Evolutionary conservation across 2,113 vertebrate genomes (phyloP).

Genomic region (Anhinga anhinga): DNA sequence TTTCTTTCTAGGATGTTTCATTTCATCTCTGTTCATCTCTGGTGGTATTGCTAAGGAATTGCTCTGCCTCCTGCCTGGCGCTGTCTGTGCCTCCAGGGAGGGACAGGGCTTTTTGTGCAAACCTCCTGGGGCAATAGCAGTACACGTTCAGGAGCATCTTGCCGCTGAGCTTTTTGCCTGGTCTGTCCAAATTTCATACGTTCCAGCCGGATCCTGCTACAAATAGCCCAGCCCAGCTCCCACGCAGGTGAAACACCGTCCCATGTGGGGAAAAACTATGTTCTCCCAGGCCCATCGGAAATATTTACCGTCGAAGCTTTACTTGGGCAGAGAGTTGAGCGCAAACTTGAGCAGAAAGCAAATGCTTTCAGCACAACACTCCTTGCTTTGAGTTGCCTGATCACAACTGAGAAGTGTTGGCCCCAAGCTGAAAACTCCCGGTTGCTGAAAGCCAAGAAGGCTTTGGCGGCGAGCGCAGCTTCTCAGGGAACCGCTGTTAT

Average conservation of each 20-base stretch:
- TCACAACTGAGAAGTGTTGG: slow-evolving; percentile 50
- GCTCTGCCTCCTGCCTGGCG: not conserved
- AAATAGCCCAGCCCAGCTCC: not conserved
- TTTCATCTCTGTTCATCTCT: not conserved
- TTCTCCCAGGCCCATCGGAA: not conserved
- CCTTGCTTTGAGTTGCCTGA: slow-evolving; percentile 27
- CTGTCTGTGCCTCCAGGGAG: accelerated
- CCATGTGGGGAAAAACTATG: accelerated
- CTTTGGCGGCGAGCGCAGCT: slow-evolving; percentile 15
- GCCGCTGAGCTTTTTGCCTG: not conserved
- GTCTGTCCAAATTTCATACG: not conserved
- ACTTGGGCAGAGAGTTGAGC: not conserved
- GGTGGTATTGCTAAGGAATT: not conserved
- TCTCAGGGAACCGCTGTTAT: not conserved
- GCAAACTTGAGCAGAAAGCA: slow-evolving; percentile 45
- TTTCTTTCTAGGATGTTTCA: slow-evolving; percentile 2
- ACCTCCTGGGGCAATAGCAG: not conserved
- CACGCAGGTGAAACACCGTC: accelerated
- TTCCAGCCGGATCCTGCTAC: not conserved
- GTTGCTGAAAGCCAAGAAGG: slow-evolving; percentile 42
- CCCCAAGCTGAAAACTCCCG: not conserved
- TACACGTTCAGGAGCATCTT: not conserved
- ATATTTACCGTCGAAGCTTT: not conserved
- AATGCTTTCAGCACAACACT: slow-evolving; percentile 37
- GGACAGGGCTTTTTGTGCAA: not conserved